Evolutionary conservation across 2,113 vertebrate genomes (phyloP), one percentile per base, ranked within the genome.

Genomic region (Dasyurus viverrinus): DNA sequence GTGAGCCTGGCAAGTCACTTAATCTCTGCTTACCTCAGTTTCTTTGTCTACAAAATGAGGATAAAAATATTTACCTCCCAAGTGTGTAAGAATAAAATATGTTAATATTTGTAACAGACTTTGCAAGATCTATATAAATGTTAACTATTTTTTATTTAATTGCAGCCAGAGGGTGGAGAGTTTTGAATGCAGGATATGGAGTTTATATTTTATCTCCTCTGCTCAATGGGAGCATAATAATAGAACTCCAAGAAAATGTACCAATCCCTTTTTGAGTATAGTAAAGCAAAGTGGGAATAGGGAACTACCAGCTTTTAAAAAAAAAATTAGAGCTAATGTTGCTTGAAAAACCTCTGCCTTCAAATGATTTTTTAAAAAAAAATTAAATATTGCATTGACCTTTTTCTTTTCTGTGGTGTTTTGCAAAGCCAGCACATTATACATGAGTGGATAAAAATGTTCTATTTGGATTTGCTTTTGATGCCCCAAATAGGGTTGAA

Each of bases 401-500:
- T 91, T 60, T 14, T 68, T 30, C 55, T 92, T 54, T 93, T 92
- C 12, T 27, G 36, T 53, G 47, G 55, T 95, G n/a, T 60, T 96
- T 93, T 91, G 89, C 94, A 93, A 95, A 96, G 19, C 57, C 47
- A 30, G 92, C 10, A 89, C 93, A 30, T 54, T 4, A 54, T 93
- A 95, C 93, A 53, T 95, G 95, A 95, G 36, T 95, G 93, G 47
- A 36, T 92, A 93, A 54, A 46, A 60, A 52, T 54, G 14, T 53
- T n/a, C 55, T 95, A 16, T 92, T 92, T 91, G 42, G 91, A 60
- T 95, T 97, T 96, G 92, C 92, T 95, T 96, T 94, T 89, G 89
- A 89, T 93, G 92, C 94, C 91, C 90, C 92, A 48, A 96, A 96
- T 91, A 92, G 95, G 96, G 93, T 92, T 94, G 95, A 93, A 93